Conservation (phyloP, 1,140 invertebrate species). For the Thaumatotibia leucotreta region DNA sequence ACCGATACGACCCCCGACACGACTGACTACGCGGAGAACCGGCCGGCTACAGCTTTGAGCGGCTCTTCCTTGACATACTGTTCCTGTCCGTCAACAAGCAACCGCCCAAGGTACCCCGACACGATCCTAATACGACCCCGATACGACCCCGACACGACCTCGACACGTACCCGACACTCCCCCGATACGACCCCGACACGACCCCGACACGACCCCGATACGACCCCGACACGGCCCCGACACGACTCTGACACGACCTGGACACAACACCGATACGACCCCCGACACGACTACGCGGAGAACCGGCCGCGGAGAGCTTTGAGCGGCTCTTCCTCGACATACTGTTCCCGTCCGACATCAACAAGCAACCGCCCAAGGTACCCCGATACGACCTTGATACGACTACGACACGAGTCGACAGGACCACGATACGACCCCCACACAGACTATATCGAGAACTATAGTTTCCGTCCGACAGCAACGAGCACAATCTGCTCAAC, state of each 20-base stretch:
- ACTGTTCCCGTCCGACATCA: conserved; percentile 96
- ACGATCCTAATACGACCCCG: conserved; percentile 24
- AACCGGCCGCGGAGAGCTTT: no score
- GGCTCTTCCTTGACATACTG: conserved; percentile 97
- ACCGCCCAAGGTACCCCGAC: conserved; percentile 89
- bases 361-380: conserved; percentile 94
- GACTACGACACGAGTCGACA: no score
- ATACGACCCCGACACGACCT: conserved; percentile 49
- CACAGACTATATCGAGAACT: no score
- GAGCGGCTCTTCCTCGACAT: conserved; percentile 98
- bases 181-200: conserved; percentile 96
- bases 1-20: no score
- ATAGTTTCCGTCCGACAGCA: no score
- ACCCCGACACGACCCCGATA: conserved; percentile 94
- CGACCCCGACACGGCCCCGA: no score
- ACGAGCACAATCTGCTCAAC: conserved; percentile 86
- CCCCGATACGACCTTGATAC: conserved; percentile 48
- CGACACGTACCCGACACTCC: not conserved
- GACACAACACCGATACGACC: no score
- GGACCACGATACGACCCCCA: no score
- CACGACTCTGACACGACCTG: no score
- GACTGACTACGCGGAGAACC: no score
- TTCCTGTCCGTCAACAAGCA: conserved; percentile 98
- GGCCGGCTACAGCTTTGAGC: conserved; percentile 97
- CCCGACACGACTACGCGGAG: no score